Conservation (phyloP, 1,140 invertebrate genomes). For the Bombus fervidus region DNA sequence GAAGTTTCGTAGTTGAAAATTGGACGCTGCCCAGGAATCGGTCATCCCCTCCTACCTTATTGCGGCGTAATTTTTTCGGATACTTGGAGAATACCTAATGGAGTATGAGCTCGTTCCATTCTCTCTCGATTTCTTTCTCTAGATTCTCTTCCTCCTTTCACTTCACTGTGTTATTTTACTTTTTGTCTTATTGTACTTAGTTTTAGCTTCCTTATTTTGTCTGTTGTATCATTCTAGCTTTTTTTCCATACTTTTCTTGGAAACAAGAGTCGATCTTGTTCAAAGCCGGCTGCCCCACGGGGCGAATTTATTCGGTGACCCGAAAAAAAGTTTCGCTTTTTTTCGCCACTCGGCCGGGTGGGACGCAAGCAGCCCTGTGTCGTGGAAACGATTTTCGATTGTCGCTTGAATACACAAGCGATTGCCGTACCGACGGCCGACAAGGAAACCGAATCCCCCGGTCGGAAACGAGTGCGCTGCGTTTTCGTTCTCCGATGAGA, state of each 20-base stretch:
- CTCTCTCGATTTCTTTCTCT: no score
- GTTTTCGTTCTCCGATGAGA: neutral
- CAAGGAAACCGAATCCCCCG: neutral
- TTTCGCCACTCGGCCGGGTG: neutral
- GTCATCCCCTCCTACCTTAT: conserved; percentile 20
- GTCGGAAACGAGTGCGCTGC: neutral
- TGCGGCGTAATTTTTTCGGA: conserved; percentile 27
- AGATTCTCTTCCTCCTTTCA: neutral
- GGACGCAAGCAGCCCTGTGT: neutral
- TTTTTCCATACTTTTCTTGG: neutral
- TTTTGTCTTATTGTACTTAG: neutral
- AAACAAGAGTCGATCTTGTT: neutral
- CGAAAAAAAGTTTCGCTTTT: conserved; percentile 25
- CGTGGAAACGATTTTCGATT: conserved; percentile 44
- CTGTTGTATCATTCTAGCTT: neutral
- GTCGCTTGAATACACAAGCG: conserved; percentile 36
- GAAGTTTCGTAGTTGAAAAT: conserved; percentile 54
- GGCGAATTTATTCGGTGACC: conserved; percentile 45
- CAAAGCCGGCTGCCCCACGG: neutral
- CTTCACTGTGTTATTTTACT: neutral
- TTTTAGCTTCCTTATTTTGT: neutral
- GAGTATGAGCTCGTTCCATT: neutral
- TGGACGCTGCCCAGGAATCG: conserved; percentile 55
- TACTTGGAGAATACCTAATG: conserved; percentile 41
- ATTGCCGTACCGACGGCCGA: neutral